Base-by-base conservation (phyloP, 2,797 vertebrate species). In the Euthynnus affinis region DNA sequence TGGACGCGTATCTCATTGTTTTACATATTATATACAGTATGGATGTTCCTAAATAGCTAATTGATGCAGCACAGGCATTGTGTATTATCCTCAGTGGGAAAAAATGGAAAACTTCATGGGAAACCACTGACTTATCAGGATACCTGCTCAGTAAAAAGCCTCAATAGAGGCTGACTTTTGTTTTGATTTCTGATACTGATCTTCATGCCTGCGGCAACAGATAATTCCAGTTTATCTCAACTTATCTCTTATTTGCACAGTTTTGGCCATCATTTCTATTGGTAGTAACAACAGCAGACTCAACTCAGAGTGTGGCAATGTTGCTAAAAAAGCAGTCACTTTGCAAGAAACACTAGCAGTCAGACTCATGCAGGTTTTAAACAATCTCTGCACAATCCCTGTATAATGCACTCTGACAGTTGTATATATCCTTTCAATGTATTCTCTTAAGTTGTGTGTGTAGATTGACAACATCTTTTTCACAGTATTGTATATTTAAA, bases 11-110 rank as follows among this genome's bases (percentile, higher is more conserved):
- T 81, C 25, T 52, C 66, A n/a, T 70, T 55, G 65, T 78, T 61
- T 75, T 76, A 22, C 23, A 65, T 44, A 62, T 75, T 22, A 40
- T 22, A n/a, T 51, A 37, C 46, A 49, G 46, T 20, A 8, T 58
- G 40, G 29, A 53, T 80, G 77, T 70, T 74, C 49, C 49, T 78
- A 58, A 52, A 18, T 9, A 20, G 71, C 46, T 89, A 87, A 85
- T 84, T 76, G 87, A 57, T 22, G 5, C 37, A 76, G 58, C 15
- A 2, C 1, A 0, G 46, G 46, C 61, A 23, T 40, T 83, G 37
- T 77, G 22, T n/a, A 3, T 32, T 56, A 25, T 51, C 22, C n/a
- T 63, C 52, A 17, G 0, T 34, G 3, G 6, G 49, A 73, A n/a
- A 60, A 76, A 74, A 77, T 84, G 62, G 77, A 63, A 71, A 76